phyloP scores from a whole-genome alignment of 2,113 vertebrate species.

The Zosterops borbonicus region DNA sequence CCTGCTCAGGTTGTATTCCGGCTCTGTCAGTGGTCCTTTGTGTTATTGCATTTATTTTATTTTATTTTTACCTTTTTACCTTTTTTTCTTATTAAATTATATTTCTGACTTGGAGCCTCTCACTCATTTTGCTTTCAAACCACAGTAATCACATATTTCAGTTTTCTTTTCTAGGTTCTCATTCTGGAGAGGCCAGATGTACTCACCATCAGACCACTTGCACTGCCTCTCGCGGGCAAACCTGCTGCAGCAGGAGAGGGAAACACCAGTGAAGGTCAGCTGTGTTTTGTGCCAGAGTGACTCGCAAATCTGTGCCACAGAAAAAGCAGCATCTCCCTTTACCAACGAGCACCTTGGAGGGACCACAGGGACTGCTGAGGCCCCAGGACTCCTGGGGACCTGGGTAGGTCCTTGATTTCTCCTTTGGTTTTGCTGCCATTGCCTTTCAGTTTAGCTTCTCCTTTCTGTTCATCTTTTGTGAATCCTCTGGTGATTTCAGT shows the following conservation, averaged over 20 bases:
- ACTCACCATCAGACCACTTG: not conserved
- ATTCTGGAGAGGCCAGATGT: not conserved
- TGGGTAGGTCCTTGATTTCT: not conserved
- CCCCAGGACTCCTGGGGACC: not conserved
- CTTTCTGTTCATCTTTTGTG: not conserved
- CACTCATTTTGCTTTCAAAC: too few species aligned
- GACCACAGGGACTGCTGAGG: not conserved
- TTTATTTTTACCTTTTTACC: too few species aligned
- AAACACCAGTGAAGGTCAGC: not conserved
- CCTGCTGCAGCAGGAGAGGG: rapidly evolving
- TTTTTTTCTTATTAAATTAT: too few species aligned
- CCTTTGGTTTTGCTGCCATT: not conserved
- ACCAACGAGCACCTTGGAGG: rapidly evolving
- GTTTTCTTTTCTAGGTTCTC: not conserved
- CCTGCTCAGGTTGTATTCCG: too few species aligned
- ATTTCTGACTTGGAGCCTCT: too few species aligned
- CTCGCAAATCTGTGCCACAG: not conserved
- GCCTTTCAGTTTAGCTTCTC: not conserved
- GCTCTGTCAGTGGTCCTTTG: too few species aligned
- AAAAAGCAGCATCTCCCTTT: not conserved
- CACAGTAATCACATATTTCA: not conserved
- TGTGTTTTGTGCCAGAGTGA: not conserved
- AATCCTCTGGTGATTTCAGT: not conserved
- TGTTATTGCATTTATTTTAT: too few species aligned
- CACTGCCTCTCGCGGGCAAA: not conserved